Percentiles rank a stretch among this genome's conserved stretches.
Evolutionary conservation across 2,888 invertebrate genomes (phyloP).

Genomic region (Candidula unifasciata): DNA sequence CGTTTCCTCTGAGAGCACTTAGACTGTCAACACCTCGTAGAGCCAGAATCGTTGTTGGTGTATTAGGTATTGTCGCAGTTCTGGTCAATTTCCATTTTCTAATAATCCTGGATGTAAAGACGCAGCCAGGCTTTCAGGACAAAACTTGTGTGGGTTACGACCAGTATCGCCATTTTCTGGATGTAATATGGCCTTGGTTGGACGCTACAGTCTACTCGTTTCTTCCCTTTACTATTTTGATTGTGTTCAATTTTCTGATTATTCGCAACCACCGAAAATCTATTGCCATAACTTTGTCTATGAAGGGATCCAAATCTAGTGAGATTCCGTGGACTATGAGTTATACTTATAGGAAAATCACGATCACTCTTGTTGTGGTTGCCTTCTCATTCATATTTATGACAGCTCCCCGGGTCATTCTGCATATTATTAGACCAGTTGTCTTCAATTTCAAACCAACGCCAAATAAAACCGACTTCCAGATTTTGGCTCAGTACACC

Average conservation of each 20-base stretch:
- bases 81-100: constrained; percentile 66
- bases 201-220: constrained; percentile 70
- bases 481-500: constrained; percentile 58
- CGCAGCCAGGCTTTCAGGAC: constrained; percentile 52
- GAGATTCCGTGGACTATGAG: constrained; percentile 14
- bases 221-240: constrained; percentile 63
- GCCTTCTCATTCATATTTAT: constrained; percentile 65
- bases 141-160: constrained; percentile 57
- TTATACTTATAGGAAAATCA: constrained; percentile 58
- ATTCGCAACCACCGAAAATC: constrained; percentile 61
- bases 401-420: constrained; percentile 66
- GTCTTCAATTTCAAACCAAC: constrained; percentile 58
- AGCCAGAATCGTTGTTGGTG: constrained; percentile 57
- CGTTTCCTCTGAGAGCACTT: constrained; percentile 64
- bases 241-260: constrained; percentile 69
- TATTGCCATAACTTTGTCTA: constrained; percentile 46
- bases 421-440: constrained; percentile 62
- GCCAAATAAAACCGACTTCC: constrained; percentile 53
- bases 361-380: constrained; percentile 66
- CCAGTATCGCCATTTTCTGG: constrained; percentile 60
- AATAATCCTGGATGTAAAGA: constrained; percentile 60
- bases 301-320: constrained; percentile 39
- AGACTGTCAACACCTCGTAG: constrained; percentile 60
- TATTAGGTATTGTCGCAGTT: constrained; percentile 55
- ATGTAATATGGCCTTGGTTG: constrained; percentile 68